phyloP scores from a whole-genome alignment of 2,888 invertebrate species.

The Apamea monoglypha region DNA sequence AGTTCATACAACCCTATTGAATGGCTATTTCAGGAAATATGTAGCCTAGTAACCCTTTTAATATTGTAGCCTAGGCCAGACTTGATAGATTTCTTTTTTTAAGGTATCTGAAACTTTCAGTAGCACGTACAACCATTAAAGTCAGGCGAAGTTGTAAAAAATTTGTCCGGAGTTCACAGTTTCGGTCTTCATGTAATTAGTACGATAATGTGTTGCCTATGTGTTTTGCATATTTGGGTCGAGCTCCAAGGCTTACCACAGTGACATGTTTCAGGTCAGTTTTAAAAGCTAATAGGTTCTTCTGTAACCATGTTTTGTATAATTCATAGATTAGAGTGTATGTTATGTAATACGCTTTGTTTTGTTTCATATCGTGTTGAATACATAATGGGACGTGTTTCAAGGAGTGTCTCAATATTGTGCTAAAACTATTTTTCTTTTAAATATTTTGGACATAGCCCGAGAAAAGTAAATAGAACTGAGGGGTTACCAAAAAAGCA shows the following conservation, averaged over 20 bases:
- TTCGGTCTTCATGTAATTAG: constrained; percentile 69
- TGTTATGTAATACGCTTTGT: constrained; percentile 47
- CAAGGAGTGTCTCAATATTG: constrained; percentile 30
- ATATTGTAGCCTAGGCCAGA: no score
- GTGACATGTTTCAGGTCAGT: constrained; percentile 76
- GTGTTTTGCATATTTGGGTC: constrained; percentile 79
- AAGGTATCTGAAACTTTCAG: background rate
- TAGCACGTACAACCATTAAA: background rate
- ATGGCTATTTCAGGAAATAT: no score
- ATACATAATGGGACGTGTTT: constrained; percentile 14
- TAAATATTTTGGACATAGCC: background rate
- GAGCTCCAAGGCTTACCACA: constrained; percentile 75
- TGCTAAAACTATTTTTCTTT: background rate
- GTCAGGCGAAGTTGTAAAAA: background rate
- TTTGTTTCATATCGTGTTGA: constrained; percentile 37
- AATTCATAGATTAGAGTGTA: constrained; percentile 64
- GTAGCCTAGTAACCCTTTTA: no score
- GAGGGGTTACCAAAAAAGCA: background rate
- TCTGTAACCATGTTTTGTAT: constrained; percentile 73
- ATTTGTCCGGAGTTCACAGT: constrained; percentile 63
- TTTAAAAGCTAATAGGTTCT: constrained; percentile 73
- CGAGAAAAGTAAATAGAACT: background rate
- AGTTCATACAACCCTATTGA: no score
- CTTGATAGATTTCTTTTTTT: background rate
- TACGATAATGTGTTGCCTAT: constrained; percentile 71